phyloP scores from a whole-genome alignment of 1,140 invertebrate genomes.

The Papilio glaucus region DNA sequence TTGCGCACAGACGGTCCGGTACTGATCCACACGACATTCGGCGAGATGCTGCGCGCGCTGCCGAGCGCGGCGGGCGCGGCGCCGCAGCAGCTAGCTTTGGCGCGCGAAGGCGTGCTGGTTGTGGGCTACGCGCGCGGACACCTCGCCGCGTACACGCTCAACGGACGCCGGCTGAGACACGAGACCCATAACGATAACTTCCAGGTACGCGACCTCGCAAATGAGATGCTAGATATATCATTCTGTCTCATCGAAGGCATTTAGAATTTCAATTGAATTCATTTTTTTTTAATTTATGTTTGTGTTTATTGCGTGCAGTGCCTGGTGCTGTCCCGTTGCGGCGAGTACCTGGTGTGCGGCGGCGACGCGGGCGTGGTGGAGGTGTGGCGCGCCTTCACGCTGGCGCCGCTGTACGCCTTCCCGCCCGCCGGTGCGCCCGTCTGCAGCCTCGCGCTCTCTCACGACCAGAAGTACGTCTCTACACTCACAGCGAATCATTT shows the following conservation, averaged over 20 bases:
- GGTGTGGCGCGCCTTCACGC: constrained; percentile 98
- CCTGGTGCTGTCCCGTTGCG: constrained; percentile 96
- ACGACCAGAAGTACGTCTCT: constrained; percentile 98
- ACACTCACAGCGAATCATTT: too few relatives aligned
- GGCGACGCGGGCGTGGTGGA: constrained; percentile 98
- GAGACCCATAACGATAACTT: constrained; percentile 97
- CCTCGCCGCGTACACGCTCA: constrained; percentile 96
- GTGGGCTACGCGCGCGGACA: constrained; percentile 96
- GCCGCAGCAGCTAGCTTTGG: constrained; percentile 95
- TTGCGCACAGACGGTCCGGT: constrained; percentile 94
- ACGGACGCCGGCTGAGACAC: constrained; percentile 93
- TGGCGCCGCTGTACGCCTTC: constrained; percentile 98
- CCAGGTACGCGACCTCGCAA: constrained; percentile 86
- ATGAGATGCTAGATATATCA: too few relatives aligned
- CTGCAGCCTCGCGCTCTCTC: constrained; percentile 95
- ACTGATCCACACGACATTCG: constrained; percentile 98
- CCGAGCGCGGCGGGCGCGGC: constrained; percentile 78
- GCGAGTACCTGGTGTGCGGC: constrained; percentile 98
- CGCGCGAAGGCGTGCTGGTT: constrained; percentile 97
- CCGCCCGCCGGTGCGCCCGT: constrained; percentile 97
- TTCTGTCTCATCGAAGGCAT: too few relatives aligned
- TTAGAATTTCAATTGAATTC: too few relatives aligned
- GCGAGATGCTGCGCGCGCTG: constrained; percentile 96
- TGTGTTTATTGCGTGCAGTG: constrained; percentile 87
- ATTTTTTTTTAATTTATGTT: not conserved